phyloP scores from a whole-genome alignment of 2,113 vertebrate species.

The Dromaius novaehollandiae region DNA sequence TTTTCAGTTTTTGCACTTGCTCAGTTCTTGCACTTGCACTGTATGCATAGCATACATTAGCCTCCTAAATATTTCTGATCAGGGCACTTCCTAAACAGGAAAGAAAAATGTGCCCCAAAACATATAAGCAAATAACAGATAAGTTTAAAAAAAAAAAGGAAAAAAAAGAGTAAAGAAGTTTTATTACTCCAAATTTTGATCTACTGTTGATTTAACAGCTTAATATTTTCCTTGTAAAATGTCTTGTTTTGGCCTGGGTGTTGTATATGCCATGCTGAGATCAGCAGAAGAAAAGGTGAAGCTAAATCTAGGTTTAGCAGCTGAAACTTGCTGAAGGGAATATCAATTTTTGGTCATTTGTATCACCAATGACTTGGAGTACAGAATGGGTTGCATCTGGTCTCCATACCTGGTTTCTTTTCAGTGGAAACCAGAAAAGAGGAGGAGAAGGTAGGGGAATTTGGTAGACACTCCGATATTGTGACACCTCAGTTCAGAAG shows the following conservation, averaged over 20 bases:
- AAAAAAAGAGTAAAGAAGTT: neutral
- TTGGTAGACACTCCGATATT: neutral
- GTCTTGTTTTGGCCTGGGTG: neutral
- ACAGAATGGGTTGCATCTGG: neutral
- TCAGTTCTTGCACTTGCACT: neutral
- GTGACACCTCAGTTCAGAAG: neutral
- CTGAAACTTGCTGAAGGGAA: neutral
- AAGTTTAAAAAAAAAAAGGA: neutral
- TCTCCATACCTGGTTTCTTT: neutral
- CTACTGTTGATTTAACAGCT: neutral
- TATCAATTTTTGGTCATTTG: neutral
- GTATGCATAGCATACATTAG: neutral
- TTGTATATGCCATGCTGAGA: neutral
- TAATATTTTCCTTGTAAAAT: neutral
- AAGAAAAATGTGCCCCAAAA: neutral
- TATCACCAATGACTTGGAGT: neutral
- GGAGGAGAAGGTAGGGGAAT: rapidly evolving
- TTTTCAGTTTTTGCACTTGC: neutral
- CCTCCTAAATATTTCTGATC: neutral
- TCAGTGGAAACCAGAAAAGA: neutral
- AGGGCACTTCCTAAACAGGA: neutral
- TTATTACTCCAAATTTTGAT: neutral
- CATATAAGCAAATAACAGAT: neutral
- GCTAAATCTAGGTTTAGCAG: neutral
- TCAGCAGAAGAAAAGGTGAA: neutral